Base-by-base conservation (phyloP, 2,888 invertebrate species). In the Drepana falcataria region DNA sequence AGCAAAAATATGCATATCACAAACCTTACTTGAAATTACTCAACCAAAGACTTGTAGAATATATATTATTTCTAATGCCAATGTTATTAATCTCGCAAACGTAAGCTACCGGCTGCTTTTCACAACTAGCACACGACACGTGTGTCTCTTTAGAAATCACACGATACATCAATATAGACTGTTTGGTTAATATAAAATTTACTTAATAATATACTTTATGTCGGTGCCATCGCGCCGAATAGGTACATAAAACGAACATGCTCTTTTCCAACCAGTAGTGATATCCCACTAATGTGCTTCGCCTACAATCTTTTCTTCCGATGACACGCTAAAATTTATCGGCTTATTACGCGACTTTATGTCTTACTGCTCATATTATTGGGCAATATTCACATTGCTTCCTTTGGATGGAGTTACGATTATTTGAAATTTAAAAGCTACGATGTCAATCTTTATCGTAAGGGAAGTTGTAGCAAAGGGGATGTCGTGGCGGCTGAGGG, bases 401-500 rank as follows among this genome's bases (percentile, higher is more conserved):
- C 47, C 48, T 57, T 44, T 44, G 52, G 60, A 61, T 71, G 69
- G 81, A 83, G 81, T 83, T 88, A 85, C 76, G 87, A 83, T 87
- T 85, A 86, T 86, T 85, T 71, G 79, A 78, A 83, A 81, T 77
- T 85, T 83, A 83, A 83, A 81, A 79, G 81, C 76, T 63, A 68
- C 76, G 83, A 88, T 87, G 88, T 88, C 90, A 89, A 90, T 90
- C 89, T 90, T 89, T 91, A 89, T 87, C 86, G 89, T 80, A 83
- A 86, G 85, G 89, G 85, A 89, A 88, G 86, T 86, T 80, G 81
- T 81, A 76, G 77, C 75, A 68, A 79, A 81, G 84, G 79, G 80
- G 77, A 78, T 79, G 79, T 75, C 66, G 68, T 66, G 69, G 66
- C 66, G 68, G 71, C 68, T 69, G 75, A 86, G 88, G 89, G 89